phyloP scores from a whole-genome alignment of 2,888 invertebrate genomes.

The Lasioglossum marginatum region DNA sequence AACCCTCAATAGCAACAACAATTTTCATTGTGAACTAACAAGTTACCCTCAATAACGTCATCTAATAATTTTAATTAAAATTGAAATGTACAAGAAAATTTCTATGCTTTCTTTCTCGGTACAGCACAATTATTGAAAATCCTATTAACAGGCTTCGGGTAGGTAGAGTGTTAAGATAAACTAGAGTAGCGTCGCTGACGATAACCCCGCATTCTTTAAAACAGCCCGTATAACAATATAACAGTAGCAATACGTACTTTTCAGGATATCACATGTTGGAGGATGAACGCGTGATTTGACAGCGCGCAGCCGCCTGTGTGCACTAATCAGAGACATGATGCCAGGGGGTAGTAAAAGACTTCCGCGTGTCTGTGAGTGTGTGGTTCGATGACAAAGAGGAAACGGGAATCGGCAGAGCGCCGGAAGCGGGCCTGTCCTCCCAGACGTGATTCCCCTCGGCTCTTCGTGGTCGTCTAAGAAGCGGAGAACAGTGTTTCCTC shows the following conservation, averaged over 20 bases:
- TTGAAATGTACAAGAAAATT: too few relatives aligned
- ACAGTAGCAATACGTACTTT: conserved; percentile 52
- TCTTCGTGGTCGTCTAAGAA: not conserved
- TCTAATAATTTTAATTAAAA: too few relatives aligned
- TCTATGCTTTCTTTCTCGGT: too few relatives aligned
- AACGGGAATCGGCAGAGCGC: conserved; percentile 22
- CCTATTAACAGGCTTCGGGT: too few relatives aligned
- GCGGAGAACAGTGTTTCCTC: conserved; percentile 24
- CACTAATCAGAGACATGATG: conserved; percentile 31
- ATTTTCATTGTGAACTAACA: too few relatives aligned
- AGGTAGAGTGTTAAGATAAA: too few relatives aligned
- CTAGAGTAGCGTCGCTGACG: too few relatives aligned
- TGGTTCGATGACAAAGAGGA: conserved; percentile 13
- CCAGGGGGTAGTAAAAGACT: conserved; percentile 29
- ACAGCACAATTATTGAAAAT: too few relatives aligned
- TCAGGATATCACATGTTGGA: conserved; percentile 48
- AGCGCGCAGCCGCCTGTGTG: conserved; percentile 24
- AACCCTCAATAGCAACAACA: too few relatives aligned
- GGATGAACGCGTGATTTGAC: conserved; percentile 43
- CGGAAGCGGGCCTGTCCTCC: conserved; percentile 42
- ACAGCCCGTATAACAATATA: too few relatives aligned
- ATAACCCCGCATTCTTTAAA: too few relatives aligned
- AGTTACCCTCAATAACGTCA: too few relatives aligned
- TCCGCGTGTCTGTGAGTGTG: conserved; percentile 14
- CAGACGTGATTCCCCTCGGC: conserved; percentile 11